phyloP scores from a whole-genome alignment of 2,797 vertebrate species.

The Pristis pectinata region DNA sequence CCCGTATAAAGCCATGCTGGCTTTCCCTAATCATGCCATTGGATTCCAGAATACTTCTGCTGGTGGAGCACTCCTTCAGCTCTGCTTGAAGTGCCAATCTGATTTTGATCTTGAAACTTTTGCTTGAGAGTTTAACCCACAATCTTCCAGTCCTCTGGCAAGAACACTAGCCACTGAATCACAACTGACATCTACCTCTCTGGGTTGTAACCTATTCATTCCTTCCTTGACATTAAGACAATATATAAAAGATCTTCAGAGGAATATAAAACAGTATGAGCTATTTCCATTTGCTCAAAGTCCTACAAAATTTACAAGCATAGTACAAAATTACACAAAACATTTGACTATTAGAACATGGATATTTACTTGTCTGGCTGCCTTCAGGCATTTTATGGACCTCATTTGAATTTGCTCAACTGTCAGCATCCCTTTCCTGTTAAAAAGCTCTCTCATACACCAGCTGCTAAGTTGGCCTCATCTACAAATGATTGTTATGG shows the following conservation, averaged over 20 bases:
- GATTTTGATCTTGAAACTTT: too few relatives aligned
- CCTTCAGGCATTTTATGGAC: not conserved
- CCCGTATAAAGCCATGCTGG: too few relatives aligned
- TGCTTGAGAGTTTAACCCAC: too few relatives aligned
- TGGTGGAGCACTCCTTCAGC: too few relatives aligned
- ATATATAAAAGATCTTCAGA: not conserved
- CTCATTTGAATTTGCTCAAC: not conserved
- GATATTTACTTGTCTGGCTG: not conserved
- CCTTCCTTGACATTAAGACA: not conserved
- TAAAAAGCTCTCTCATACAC: not conserved
- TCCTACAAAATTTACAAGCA: too few relatives aligned
- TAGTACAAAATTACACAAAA: not conserved
- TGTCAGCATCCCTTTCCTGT: not conserved
- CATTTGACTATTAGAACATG: not conserved
- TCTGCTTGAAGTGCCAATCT: too few relatives aligned
- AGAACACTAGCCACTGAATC: too few relatives aligned
- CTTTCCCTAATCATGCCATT: too few relatives aligned
- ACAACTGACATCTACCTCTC: too few relatives aligned
- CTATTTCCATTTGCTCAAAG: not conserved
- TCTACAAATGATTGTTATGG: not conserved
- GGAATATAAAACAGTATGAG: not conserved
- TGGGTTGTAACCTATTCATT: not conserved
- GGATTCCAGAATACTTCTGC: too few relatives aligned
- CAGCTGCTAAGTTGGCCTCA: not conserved
- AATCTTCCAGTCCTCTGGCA: too few relatives aligned